Percentiles rank a stretch among this genome's conserved stretches.
phyloP scores from a whole-genome alignment of 2,888 invertebrate genomes.

The Drosophila kuntzei region DNA sequence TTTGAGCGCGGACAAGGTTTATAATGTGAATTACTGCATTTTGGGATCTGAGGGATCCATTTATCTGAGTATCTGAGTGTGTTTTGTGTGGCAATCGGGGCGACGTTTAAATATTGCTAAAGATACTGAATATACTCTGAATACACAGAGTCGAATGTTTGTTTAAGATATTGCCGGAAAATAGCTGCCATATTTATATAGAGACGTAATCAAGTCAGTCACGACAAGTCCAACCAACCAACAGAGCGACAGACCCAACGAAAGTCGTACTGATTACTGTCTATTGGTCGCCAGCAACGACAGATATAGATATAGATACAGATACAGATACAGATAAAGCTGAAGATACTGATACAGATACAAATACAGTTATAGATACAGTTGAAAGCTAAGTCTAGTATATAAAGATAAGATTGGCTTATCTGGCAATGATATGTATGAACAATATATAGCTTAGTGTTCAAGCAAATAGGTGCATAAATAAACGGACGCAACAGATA shows the following conservation, averaged over 20 bases:
- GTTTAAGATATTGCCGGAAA: conserved; percentile 70
- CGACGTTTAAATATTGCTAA: conserved; percentile 68
- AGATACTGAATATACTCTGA: conserved; percentile 49
- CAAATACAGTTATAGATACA: conserved; percentile 20
- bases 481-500: conserved; percentile 68
- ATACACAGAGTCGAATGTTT: conserved; percentile 60
- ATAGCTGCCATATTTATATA: conserved; percentile 81
- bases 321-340: conserved; percentile 9
- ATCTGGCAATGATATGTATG: conserved; percentile 53
- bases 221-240: conserved; percentile 46
- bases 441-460: conserved; percentile 63
- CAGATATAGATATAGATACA: conserved; percentile 12
- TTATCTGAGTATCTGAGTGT: conserved; percentile 22
- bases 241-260: conserved; percentile 25
- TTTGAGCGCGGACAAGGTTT: conserved; percentile 42
- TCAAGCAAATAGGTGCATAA: conserved; percentile 82
- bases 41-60: neutral
- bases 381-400: conserved; percentile 35
- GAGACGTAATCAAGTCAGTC: conserved; percentile 81
- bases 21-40: conserved; percentile 38
- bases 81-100: conserved; percentile 56
- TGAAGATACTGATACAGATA: conserved; percentile 11
- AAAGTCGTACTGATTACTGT: conserved; percentile 60
- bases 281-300: conserved; percentile 60
- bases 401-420: conserved; percentile 64